Conservation (phyloP, 2,113 vertebrate genomes). For the Corythoichthys haematopterus region DNA sequence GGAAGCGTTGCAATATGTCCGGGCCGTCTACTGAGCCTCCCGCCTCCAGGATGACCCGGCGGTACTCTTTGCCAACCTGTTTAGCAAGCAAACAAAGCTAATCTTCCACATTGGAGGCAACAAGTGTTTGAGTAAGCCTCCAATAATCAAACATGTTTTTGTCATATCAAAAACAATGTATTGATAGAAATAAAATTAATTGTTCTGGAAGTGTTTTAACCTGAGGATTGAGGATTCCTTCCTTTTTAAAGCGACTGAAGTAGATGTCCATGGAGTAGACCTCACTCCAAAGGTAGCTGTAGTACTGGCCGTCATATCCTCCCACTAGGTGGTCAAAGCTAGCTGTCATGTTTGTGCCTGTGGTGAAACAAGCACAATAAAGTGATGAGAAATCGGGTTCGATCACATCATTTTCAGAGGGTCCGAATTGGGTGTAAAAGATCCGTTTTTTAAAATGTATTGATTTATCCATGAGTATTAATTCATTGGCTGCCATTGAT, state of each 20-base stretch:
- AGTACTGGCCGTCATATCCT: conserved; percentile 92
- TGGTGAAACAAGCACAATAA: neutral
- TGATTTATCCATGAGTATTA: too few species aligned
- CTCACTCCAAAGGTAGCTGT: conserved; percentile 93
- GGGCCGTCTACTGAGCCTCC: conserved; percentile 87
- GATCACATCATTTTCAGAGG: too few species aligned
- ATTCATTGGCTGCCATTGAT: too few species aligned
- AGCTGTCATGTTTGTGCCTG: conserved; percentile 75
- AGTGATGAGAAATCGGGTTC: too few species aligned
- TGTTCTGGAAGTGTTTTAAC: conserved; percentile 51
- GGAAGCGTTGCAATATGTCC: conserved; percentile 85
- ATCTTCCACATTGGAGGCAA: neutral
- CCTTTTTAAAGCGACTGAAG: conserved; percentile 85
- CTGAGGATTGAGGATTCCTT: conserved; percentile 89
- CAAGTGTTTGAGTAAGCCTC: neutral
- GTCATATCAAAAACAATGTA: neutral
- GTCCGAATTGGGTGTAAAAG: too few species aligned
- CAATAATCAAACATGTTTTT: neutral
- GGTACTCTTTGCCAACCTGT: conserved; percentile 90
- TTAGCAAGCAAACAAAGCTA: conserved; percentile 8
- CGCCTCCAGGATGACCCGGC: conserved; percentile 83
- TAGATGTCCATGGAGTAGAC: conserved; percentile 94
- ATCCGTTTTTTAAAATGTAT: too few species aligned
- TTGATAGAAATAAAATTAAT: neutral
- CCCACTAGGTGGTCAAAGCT: conserved; percentile 82